These are phyloP conservation scores for Nebria brevicollis DNA, from an alignment of 2,888 invertebrate species.

Conservation along the genomic window DNA sequence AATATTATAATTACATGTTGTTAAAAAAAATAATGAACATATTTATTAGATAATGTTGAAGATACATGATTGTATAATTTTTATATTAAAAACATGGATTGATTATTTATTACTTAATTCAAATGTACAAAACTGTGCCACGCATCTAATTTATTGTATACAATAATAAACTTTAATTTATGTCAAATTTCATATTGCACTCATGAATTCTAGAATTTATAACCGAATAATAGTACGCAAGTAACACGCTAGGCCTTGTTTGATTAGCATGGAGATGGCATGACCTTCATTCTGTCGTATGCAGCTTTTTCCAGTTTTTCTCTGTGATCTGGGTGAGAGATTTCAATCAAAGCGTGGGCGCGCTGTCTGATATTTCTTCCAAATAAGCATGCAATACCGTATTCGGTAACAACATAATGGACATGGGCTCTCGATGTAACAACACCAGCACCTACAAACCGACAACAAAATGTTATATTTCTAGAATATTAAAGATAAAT, in stretches of 20 bases:
- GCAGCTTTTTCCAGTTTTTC: constrained; percentile 86
- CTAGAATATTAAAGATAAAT: too few species aligned
- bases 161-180: neutral
- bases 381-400: constrained; percentile 89
- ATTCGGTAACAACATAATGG: constrained; percentile 93
- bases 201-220: neutral
- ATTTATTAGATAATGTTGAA: neutral
- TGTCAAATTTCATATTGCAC: neutral
- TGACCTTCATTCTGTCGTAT: constrained; percentile 78
- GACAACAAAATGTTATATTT: neutral
- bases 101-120: constrained; percentile 5
- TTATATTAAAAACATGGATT: constrained; percentile 6
- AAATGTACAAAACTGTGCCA: constrained; percentile 15
- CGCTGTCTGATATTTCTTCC: constrained; percentile 90
- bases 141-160: constrained; percentile 1
- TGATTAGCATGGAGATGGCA: constrained; percentile 8
- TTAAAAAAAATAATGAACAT: neutral
- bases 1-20: neutral
- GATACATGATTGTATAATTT: neutral
- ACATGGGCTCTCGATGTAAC: constrained; percentile 92
- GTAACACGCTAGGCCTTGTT: neutral
- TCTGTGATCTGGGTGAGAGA: constrained; percentile 90
- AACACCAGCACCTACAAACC: constrained; percentile 83
- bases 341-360: constrained; percentile 87
- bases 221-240: neutral